Conservation (phyloP, 2,113 vertebrate species). For the Lethenteron reissneri region DNA sequence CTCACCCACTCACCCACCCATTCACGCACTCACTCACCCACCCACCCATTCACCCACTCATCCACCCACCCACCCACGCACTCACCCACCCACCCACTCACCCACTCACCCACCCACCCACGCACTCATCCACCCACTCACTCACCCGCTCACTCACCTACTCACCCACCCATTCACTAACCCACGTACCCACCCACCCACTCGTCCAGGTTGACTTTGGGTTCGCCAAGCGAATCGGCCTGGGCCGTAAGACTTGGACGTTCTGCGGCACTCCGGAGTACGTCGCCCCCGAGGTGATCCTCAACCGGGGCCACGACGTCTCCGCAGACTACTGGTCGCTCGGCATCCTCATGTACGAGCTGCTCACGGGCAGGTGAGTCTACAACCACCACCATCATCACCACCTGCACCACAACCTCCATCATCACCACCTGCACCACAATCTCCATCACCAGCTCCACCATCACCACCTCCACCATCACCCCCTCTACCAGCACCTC, state of each 20-base stretch:
- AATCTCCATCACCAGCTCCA: no score
- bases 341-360: slow-evolving; percentile 98
- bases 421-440: neutral
- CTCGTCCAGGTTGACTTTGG: slow-evolving; percentile 77
- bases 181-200: neutral
- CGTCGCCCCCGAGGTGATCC: slow-evolving; percentile 93
- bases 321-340: slow-evolving; percentile 98
- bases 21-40: neutral
- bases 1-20: no score
- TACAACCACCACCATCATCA: neutral
- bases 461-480: no score
- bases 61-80: neutral
- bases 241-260: slow-evolving; percentile 99
- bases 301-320: slow-evolving; percentile 98
- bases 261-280: slow-evolving; percentile 98
- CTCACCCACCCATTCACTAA: no score
- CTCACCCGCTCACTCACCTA: no score
- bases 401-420: no score
- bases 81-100: no score
- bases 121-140: no score
- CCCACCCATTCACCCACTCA: neutral
- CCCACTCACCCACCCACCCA: no score
- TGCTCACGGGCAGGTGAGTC: slow-evolving; percentile 90
- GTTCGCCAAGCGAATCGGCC: slow-evolving; percentile 98
- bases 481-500: neutral